Evolutionary conservation across 2,113 vertebrate species (phyloP), one percentile per base, ranked within the genome.

Genomic region (Pandion haliaetus): DNA sequence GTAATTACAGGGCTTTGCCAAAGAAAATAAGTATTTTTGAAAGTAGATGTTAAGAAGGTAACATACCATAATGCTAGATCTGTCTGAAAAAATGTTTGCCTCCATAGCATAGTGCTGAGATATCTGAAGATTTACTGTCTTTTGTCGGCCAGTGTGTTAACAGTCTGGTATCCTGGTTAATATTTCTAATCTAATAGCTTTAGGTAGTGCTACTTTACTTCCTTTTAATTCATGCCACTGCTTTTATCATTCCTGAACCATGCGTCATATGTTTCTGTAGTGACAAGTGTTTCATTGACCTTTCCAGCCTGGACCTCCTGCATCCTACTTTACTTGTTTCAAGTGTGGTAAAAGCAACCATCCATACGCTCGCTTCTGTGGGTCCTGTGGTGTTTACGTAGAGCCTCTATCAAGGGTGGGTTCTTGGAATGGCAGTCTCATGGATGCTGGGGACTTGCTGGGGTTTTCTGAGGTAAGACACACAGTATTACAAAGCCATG

Each of bases 271-370:
- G 25, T 38, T 58, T 58, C 49, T 84, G 57, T 36, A 80, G 49
- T 96, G 63, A 94, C 28, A 88, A 61, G 40, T 36, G 38, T 93
- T 95, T 91, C 20, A 4, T 76, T 97, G 19, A 95, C 8, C 88
- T 88, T 96, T 95, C 49, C 71, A 99, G 99, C 97, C 97, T 14
- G 84, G 95, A 24, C 96, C 93, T 62, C 88, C 96, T 78, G 90
- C 82, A 28, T 95, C 93, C 82, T 98, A 89, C 91, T 98, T 98
- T 38, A 82, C 89, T 12, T 99, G 99, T 89, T 93, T 89, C 69
- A 98, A 97, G 32, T 99, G 99, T 76, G 99, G 98, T 19, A 98
- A 98, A 6, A 98, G 91, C 65, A 98, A 97, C 88, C 97, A 97
- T 32, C 98, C 98, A 0, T 98, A 98, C 3, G 98, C 99, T 74